Conservation (phyloP, 2,797 vertebrate genomes). For the Semotilus atromaculatus region DNA sequence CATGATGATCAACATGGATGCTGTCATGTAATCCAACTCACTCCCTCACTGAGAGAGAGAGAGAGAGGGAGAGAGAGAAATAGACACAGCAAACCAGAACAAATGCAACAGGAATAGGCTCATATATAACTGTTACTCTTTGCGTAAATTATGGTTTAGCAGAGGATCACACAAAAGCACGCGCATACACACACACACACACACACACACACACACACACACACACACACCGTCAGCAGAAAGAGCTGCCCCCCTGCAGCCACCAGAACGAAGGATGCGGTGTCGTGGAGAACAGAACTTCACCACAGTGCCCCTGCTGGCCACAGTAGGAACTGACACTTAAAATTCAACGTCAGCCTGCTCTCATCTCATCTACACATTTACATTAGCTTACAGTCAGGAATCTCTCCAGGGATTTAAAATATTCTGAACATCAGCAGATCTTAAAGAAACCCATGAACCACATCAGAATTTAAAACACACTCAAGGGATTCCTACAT, state of each 20-base stretch:
- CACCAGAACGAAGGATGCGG: constrained; percentile 92
- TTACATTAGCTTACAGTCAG: constrained; percentile 1
- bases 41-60: too few relatives aligned
- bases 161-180: constrained; percentile 11
- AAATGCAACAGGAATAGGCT: not conserved
- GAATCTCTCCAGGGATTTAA: constrained; percentile 11
- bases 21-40: too few relatives aligned
- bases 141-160: not conserved
- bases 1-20: too few relatives aligned
- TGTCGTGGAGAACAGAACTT: constrained; percentile 85
- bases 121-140: not conserved
- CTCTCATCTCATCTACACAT: not conserved
- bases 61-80: too few relatives aligned
- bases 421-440: constrained; percentile 7
- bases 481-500: not conserved
- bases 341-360: constrained; percentile 9
- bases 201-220: constrained; percentile 48
- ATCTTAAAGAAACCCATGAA: not conserved
- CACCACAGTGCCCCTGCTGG: constrained; percentile 84
- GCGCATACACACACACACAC: constrained; percentile 37
- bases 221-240: constrained; percentile 81
- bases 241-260: constrained; percentile 87
- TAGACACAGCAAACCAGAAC: not conserved
- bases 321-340: constrained; percentile 62
- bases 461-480: not conserved